A percentile compares a stretch with the other conserved stretches of the same genome.
Conservation (phyloP, 92 coral and sea anemone genomes). For the Parazoanthus swiftii region DNA sequence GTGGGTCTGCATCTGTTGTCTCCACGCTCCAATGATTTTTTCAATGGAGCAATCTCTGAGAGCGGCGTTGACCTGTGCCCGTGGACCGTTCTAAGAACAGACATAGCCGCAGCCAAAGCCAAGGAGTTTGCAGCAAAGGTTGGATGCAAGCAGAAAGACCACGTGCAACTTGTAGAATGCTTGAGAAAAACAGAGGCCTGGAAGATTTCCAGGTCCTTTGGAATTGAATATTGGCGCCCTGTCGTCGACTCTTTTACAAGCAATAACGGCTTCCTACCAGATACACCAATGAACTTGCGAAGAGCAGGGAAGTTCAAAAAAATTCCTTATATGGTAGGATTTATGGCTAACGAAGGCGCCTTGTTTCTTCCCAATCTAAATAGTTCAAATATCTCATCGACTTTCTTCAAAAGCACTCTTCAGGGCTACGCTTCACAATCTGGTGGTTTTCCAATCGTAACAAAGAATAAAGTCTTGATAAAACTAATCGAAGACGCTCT, state of each 20-base stretch:
- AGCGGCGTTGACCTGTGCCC: constrained; percentile 87
- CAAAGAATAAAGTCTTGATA: no score
- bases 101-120: constrained; percentile 57
- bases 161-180: constrained; percentile 54
- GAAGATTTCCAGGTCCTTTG: background rate
- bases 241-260: constrained; percentile 47
- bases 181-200: constrained; percentile 58
- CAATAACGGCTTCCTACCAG: constrained; percentile 46
- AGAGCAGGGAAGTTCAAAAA: constrained; percentile 42
- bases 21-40: constrained; percentile 68
- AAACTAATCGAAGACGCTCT: constrained; percentile 58
- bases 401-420: background rate
- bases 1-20: constrained; percentile 85
- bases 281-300: constrained; percentile 64
- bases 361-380: constrained; percentile 28
- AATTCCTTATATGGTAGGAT: constrained; percentile 65
- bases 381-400: background rate
- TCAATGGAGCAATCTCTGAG: constrained; percentile 79
- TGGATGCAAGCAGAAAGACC: constrained; percentile 54
- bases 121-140: constrained; percentile 56
- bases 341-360: constrained; percentile 64
- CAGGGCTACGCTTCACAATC: background rate
- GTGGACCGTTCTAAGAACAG: constrained; percentile 61
- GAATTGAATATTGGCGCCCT: constrained; percentile 40
- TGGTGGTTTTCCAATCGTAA: background rate